phyloP scores from a whole-genome alignment of 1,140 invertebrate genomes.

The Drosophila hydei region DNA sequence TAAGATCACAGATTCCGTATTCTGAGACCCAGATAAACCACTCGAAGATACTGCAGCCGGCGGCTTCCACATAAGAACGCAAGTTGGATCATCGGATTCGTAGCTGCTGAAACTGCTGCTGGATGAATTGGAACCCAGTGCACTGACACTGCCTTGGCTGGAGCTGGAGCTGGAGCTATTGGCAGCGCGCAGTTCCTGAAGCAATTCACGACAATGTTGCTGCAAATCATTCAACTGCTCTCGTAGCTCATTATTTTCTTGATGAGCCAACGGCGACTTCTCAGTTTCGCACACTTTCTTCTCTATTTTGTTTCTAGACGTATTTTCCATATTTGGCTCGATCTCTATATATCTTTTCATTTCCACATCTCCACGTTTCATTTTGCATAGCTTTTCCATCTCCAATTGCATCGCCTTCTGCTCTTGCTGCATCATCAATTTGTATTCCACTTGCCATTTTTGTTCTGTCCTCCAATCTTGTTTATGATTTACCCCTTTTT shows the following conservation, averaged over 20 bases:
- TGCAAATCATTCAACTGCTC: slow-evolving; percentile 49
- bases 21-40: not conserved
- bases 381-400: not conserved
- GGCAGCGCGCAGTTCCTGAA: slow-evolving; percentile 39
- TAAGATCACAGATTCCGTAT: not conserved
- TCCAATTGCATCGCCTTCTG: not conserved
- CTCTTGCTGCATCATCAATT: not conserved
- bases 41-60: not conserved
- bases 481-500: not conserved
- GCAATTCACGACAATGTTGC: slow-evolving; percentile 44
- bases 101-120: slow-evolving; percentile 10
- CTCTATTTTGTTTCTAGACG: not conserved
- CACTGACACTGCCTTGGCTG: slow-evolving; percentile 4
- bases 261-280: not conserved
- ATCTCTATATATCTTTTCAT: not conserved
- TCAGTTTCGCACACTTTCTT: not conserved
- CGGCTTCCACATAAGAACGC: slow-evolving; percentile 18
- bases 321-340: not conserved
- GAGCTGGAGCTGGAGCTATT: slow-evolving; percentile 15
- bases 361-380: not conserved
- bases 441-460: not conserved
- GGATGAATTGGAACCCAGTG: not conserved
- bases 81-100: not conserved
- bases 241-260: slow-evolving; percentile 26
- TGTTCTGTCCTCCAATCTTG: not conserved